These are phyloP conservation scores for Cantharis flavilabris DNA, from an alignment of 2,888 invertebrate genomes.

Conservation along the genomic window DNA sequence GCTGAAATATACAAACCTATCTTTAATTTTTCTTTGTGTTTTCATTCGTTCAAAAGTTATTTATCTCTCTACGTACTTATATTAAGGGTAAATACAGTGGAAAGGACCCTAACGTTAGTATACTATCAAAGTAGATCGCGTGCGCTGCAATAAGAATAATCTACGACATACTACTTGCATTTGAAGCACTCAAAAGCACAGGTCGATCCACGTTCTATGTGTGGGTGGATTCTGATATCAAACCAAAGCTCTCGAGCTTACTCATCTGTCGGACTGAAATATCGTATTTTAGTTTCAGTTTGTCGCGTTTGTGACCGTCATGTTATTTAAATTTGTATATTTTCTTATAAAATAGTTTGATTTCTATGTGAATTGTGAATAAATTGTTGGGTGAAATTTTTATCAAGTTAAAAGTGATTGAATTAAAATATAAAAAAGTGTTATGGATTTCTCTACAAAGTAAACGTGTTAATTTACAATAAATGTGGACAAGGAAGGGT, in stretches of 20 bases:
- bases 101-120: slow-evolving; percentile 9
- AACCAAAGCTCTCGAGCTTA: slow-evolving; percentile 45
- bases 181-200: slow-evolving; percentile 28
- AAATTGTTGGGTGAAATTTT: background rate
- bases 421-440: background rate
- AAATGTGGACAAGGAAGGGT: background rate
- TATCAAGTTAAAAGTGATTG: background rate
- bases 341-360: background rate
- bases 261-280: slow-evolving; percentile 47
- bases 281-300: slow-evolving; percentile 44
- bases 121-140: slow-evolving; percentile 32
- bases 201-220: slow-evolving; percentile 24
- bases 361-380: background rate
- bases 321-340: slow-evolving; percentile 9
- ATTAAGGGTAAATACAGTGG: slow-evolving; percentile 21
- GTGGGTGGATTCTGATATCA: slow-evolving; percentile 38
- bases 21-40: background rate
- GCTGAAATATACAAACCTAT: background rate
- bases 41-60: background rate
- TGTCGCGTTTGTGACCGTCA: slow-evolving; percentile 29
- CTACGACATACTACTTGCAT: slow-evolving; percentile 33
- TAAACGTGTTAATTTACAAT: background rate
- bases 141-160: slow-evolving; percentile 32
- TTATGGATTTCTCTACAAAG: background rate
- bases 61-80: slow-evolving; percentile 6